Evolutionary conservation across 30 jellyfish, hydroid and myxozoan genomes (phyloP), one percentile per base, ranked within the genome.

Genomic region (Hydractinia echinata): DNA sequence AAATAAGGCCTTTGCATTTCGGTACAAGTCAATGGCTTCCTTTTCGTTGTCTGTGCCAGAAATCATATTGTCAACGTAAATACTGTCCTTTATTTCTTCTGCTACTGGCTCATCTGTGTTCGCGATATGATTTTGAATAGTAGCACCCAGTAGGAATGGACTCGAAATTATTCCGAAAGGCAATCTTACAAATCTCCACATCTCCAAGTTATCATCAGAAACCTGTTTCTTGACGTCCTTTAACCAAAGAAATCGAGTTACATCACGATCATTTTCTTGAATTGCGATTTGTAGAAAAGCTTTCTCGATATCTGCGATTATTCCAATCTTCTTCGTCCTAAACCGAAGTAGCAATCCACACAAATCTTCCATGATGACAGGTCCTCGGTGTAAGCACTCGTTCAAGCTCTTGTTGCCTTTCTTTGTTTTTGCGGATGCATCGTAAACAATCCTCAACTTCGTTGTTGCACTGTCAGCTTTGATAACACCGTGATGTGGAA

Each of bases 71-170:
- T 85, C 89, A 53, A 68, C 94, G 60, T 54, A 84, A 48, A 84
- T 54, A 54, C 87, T 71, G 71, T 60, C 66, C 53, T 55, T 49
- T 50, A 72, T 81, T 7, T 39, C 11, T 53, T 60, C 18, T 14
- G 70, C 15, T 30, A 84, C 83, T 14, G 87, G 87, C 70, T 64
- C 87, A 61, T 72, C 89, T 13, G 6, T 50, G 10, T 58, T 60
- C 77, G 54, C 60, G 21, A 76, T 11, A 58, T 83, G 92, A 60
- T 72, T 20, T 72, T 73, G n/a, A 50, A 84, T 74, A 53, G 76
- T 76, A 55, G 88, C 93, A 56, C 87, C 86, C 56, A 77, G 94
- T 4, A 85, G 80, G 54, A 77, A 85, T 53, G 88, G 94, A 66
- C 85, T 76, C 44, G 94, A 76, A n/a, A 84, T 83, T 64, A 76